Conservation (phyloP, 2,113 vertebrate species). For the Strix uralensis region DNA sequence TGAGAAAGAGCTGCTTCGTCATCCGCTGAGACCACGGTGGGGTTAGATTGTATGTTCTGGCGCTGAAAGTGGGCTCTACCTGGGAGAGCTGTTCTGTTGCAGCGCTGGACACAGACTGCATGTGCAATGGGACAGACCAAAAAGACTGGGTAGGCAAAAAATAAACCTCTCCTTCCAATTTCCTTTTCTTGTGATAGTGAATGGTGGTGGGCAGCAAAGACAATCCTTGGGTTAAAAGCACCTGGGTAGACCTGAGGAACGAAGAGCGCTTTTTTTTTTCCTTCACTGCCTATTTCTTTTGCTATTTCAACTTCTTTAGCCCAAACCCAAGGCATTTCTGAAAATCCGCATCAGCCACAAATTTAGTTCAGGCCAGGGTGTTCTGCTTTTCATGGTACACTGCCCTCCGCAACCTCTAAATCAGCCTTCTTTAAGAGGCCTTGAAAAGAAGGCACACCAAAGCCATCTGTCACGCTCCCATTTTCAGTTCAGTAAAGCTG, state of each 20-base stretch:
- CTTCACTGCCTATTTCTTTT: not conserved
- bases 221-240: not conserved
- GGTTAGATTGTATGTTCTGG: not conserved
- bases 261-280: not conserved
- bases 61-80: fast-evolving
- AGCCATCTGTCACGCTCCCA: not conserved
- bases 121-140: not conserved
- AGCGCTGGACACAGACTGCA: fast-evolving
- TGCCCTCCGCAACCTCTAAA: not conserved
- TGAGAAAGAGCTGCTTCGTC: not conserved
- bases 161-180: not conserved
- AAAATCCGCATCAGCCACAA: not conserved
- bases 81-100: not conserved
- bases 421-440: not conserved
- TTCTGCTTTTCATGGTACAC: not conserved
- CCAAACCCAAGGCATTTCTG: not conserved
- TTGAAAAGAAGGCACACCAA: not conserved
- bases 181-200: not conserved
- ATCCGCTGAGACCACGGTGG: not conserved
- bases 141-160: not conserved
- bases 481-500: not conserved
- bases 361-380: not conserved
- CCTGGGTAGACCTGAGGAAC: not conserved
- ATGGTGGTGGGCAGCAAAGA: not conserved
- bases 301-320: not conserved